phyloP scores from a whole-genome alignment of 2,888 invertebrate genomes.

The Cephus sareptanus region DNA sequence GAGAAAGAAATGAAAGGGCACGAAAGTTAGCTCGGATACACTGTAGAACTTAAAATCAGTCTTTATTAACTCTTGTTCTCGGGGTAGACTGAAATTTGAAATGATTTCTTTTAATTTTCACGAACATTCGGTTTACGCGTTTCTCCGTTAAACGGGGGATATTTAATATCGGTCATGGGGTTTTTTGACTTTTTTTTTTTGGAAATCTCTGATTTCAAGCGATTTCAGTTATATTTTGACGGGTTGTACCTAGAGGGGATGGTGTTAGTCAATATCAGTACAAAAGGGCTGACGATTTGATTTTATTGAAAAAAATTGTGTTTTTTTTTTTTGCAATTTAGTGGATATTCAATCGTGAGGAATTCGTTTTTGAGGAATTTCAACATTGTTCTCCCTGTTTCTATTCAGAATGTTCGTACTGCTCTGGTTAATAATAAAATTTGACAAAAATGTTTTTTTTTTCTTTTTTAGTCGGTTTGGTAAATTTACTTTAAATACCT shows the following conservation, averaged over 20 bases:
- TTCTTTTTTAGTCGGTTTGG: not conserved
- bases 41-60: not conserved
- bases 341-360: not conserved
- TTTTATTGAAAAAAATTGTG: not conserved
- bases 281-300: not conserved
- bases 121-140: not conserved
- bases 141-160: not conserved
- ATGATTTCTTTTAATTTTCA: not conserved
- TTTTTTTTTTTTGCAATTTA: not conserved
- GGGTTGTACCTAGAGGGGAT: too few relatives aligned
- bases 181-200: not conserved
- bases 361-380: too few relatives aligned
- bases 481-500: not conserved
- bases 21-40: not conserved
- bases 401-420: not conserved
- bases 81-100: not conserved
- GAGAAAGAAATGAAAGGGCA: not conserved
- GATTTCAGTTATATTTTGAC: not conserved
- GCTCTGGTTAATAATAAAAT: not conserved
- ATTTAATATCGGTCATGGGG: not conserved
- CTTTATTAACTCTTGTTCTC: not conserved
- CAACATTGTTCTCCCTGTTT: not conserved
- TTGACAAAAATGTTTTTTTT: not conserved
- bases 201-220: not conserved
- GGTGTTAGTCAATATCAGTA: too few relatives aligned